A percentile compares a stretch with the other conserved stretches of the same genome.
Evolutionary conservation across 2,797 vertebrate species (phyloP).

Genomic region (Pygocentrus nattereri): DNA sequence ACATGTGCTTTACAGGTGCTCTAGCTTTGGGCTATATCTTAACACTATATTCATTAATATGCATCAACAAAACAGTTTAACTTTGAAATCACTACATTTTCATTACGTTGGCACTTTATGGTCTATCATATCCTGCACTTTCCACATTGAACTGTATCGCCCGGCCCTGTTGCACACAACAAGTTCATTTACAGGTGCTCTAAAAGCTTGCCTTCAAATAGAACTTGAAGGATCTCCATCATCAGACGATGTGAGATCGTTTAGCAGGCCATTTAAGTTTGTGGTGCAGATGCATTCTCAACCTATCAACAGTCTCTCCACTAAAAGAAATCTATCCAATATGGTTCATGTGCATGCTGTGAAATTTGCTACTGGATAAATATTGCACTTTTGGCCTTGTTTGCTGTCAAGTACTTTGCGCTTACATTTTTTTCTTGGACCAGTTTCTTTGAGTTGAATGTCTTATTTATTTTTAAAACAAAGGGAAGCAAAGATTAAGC

Average conservation of each 20-base stretch:
- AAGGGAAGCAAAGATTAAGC: constrained; percentile 38
- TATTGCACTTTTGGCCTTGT: constrained; percentile 55
- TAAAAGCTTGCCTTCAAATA: background rate
- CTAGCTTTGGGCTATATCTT: background rate
- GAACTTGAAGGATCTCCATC: background rate
- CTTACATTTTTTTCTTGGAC: constrained; percentile 46
- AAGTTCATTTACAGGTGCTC: constrained; percentile 11
- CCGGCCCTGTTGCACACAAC: background rate
- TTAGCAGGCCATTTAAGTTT: background rate
- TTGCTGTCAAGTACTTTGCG: constrained; percentile 53
- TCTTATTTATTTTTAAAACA: constrained; percentile 37
- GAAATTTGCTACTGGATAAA: constrained; percentile 54
- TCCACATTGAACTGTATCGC: background rate
- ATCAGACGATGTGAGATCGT: background rate
- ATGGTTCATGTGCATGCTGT: constrained; percentile 61
- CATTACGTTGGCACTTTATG: constrained; percentile 20
- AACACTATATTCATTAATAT: background rate
- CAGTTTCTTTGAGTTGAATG: constrained; percentile 41
- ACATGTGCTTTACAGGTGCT: background rate
- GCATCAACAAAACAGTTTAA: background rate
- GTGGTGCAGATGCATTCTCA: background rate
- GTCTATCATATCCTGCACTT: background rate
- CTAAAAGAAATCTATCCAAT: constrained; percentile 6
- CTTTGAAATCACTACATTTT: background rate
- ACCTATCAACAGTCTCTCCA: constrained; percentile 6